Evolutionary conservation across 2,113 vertebrate genomes (phyloP).

Genomic region (Stercorarius parasiticus): DNA sequence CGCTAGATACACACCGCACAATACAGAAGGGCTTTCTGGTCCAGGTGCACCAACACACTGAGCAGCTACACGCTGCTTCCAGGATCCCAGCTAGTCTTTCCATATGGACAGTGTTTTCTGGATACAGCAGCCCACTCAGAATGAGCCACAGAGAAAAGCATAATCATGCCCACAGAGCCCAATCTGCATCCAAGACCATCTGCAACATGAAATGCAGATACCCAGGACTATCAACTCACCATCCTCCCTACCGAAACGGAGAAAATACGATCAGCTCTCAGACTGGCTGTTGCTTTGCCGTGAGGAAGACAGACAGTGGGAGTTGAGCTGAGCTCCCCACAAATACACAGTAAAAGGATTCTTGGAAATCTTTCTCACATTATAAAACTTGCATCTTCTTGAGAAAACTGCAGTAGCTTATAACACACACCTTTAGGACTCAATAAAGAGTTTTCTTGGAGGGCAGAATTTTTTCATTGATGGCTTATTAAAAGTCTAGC

Average conservation of each 20-base stretch:
- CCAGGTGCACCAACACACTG: neutral
- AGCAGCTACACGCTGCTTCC: neutral
- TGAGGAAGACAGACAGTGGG: neutral
- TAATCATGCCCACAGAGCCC: neutral
- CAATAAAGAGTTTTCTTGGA: neutral
- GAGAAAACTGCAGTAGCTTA: neutral
- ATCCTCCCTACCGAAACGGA: neutral
- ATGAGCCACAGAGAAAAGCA: neutral
- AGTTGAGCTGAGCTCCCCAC: neutral
- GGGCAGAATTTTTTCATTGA: neutral
- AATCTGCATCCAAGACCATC: neutral
- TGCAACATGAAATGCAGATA: neutral
- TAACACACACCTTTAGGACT: neutral
- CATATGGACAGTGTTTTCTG: constrained; percentile 13
- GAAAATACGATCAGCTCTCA: neutral
- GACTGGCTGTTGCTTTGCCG: neutral
- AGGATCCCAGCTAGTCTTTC: neutral
- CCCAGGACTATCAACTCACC: neutral
- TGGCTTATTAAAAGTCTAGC: neutral
- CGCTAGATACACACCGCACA: neutral
- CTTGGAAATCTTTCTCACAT: neutral
- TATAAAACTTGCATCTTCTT: neutral
- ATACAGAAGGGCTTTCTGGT: neutral
- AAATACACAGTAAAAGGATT: neutral
- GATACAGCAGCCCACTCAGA: constrained; percentile 1